Evolutionary conservation across 2,113 vertebrate species (phyloP).

Genomic region (Suncus etruscus): DNA sequence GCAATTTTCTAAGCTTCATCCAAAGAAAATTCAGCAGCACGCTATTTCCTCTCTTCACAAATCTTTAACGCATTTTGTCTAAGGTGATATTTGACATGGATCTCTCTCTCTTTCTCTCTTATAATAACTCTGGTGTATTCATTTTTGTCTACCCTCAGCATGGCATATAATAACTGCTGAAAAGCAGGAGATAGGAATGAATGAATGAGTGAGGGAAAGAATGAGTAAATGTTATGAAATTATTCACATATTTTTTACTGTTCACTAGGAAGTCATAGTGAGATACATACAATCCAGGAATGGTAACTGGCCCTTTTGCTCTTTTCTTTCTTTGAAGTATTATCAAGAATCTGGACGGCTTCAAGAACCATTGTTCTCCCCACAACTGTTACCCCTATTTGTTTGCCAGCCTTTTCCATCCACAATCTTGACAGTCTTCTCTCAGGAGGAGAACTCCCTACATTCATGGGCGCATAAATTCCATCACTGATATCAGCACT

Average conservation of each 20-base stretch:
- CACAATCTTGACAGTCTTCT: background rate
- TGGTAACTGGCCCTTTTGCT: background rate
- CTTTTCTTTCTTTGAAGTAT: background rate
- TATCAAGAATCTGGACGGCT: slow-evolving; percentile 5
- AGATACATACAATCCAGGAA: background rate
- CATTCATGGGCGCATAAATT: background rate
- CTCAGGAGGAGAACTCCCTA: background rate
- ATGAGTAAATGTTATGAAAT: background rate
- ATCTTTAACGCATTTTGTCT: background rate
- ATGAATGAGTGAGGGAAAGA: background rate
- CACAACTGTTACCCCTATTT: background rate
- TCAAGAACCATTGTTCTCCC: slow-evolving; percentile 26
- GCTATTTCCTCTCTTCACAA: background rate
- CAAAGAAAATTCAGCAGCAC: background rate
- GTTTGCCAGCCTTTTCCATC: background rate
- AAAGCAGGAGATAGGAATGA: background rate
- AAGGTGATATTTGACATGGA: background rate
- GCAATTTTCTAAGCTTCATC: background rate
- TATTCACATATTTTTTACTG: background rate
- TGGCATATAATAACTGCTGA: background rate
- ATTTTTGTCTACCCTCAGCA: background rate
- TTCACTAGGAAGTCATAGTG: background rate
- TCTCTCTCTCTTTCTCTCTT: background rate
- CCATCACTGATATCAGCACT: background rate
- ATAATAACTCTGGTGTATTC: background rate